Evolutionary conservation across 2,797 vertebrate species (phyloP).

Genomic region (Decapterus maruadsi): DNA sequence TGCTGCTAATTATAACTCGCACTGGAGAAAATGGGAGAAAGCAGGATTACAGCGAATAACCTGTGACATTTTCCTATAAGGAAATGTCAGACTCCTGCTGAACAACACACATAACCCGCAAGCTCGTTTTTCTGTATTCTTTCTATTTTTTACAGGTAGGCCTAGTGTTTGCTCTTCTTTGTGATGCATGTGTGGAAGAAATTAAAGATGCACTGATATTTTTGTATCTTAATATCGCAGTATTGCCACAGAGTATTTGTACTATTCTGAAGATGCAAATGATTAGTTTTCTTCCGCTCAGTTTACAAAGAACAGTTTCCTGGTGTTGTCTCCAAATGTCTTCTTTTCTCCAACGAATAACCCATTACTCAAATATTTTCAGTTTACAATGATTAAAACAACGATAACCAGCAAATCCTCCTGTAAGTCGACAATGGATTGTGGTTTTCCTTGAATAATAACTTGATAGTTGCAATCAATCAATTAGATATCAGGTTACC

Average conservation of each 20-base stretch:
- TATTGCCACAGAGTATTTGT: background rate
- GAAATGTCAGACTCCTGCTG: slow-evolving; percentile 25
- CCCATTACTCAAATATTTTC: background rate
- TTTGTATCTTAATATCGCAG: background rate
- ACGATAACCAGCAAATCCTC: background rate
- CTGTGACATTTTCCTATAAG: slow-evolving; percentile 29
- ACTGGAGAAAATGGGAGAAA: slow-evolving; percentile 27
- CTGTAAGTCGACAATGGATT: background rate
- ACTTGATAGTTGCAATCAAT: background rate
- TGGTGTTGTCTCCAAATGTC: background rate
- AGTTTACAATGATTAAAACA: background rate
- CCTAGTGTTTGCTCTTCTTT: slow-evolving; percentile 9
- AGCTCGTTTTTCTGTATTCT: background rate
- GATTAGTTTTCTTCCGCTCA: background rate
- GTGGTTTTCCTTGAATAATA: background rate
- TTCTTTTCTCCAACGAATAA: background rate
- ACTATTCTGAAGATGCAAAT: background rate
- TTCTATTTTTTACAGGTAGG: no score
- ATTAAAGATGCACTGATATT: background rate
- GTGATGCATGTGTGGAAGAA: background rate
- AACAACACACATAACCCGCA: background rate
- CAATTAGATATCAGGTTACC: no score
- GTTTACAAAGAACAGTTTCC: background rate
- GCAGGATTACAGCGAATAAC: slow-evolving; percentile 2
- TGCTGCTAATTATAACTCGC: slow-evolving; percentile 62